These are phyloP conservation scores for Hetaerina titia DNA, from an alignment of 2,888 invertebrate genomes.

Conservation along the genomic window DNA sequence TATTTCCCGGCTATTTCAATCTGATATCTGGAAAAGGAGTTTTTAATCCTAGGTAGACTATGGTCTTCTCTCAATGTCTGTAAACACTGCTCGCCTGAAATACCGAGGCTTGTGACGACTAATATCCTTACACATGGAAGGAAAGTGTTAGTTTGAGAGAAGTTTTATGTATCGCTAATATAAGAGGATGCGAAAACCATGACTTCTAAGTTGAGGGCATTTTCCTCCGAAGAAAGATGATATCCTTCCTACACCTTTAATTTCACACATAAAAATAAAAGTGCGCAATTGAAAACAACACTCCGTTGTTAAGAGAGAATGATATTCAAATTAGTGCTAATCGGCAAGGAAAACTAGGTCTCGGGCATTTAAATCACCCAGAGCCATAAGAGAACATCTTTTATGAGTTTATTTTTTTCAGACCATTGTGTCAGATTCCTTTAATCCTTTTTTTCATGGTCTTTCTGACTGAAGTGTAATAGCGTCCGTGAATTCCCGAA, in stretches of 20 bases:
- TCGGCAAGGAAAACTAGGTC: background rate
- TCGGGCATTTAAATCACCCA: conserved; percentile 21
- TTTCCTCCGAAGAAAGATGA: background rate
- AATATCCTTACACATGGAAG: background rate
- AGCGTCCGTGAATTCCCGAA: background rate
- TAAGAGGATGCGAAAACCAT: background rate
- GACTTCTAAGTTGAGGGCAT: background rate
- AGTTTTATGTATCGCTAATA: background rate
- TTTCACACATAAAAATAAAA: background rate
- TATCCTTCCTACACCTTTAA: background rate
- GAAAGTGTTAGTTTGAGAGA: background rate
- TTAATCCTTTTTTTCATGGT: background rate
- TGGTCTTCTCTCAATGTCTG: background rate
- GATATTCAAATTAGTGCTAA: background rate
- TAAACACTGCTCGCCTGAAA: background rate
- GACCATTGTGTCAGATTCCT: background rate
- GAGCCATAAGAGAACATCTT: background rate
- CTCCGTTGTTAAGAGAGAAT: background rate
- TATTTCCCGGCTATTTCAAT: too few species aligned
- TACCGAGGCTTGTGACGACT: background rate
- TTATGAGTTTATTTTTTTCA: background rate
- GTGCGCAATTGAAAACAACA: background rate
- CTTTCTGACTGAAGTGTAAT: background rate
- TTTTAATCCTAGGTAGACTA: background rate
- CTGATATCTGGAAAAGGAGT: background rate